Conservation (phyloP, 1,140 invertebrate genomes). For the Scaptomyza pallida region DNA sequence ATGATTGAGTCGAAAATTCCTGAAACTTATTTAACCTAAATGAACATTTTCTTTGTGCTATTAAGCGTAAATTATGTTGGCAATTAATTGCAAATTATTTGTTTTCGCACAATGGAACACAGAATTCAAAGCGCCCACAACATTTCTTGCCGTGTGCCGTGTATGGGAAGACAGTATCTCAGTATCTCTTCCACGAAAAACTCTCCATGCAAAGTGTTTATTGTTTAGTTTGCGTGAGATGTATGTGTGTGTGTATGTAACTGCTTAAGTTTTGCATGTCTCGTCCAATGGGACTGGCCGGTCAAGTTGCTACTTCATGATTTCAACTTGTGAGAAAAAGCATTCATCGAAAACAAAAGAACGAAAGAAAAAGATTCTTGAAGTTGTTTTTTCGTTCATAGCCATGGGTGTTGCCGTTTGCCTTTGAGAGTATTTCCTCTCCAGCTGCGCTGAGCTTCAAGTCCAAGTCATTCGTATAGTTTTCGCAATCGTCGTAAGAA, state of each 20-base stretch:
- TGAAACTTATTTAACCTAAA: too few relatives aligned
- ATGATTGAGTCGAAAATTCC: too few relatives aligned
- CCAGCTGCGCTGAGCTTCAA: neutral
- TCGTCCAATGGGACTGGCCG: neutral
- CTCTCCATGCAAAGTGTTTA: neutral
- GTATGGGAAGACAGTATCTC: too few relatives aligned
- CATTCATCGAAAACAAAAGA: slow-evolving; percentile 1
- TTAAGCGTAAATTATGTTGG: too few relatives aligned
- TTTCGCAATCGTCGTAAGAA: neutral
- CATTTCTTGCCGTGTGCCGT: neutral
- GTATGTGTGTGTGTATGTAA: neutral
- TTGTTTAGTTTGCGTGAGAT: neutral
- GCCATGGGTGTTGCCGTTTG: neutral
- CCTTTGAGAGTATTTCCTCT: neutral
- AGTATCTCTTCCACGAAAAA: neutral
- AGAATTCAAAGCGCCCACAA: neutral
- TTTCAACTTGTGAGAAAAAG: slow-evolving; percentile 1
- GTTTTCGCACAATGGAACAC: neutral
- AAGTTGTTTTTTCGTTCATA: neutral
- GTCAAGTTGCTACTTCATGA: slow-evolving; percentile 1
- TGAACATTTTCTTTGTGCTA: too few relatives aligned
- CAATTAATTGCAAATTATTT: too few relatives aligned
- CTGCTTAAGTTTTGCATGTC: neutral
- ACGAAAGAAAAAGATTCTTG: neutral
- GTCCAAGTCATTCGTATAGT: neutral